Conservation (phyloP, 1,140 invertebrate genomes). For the Calephelis virginiensis region DNA sequence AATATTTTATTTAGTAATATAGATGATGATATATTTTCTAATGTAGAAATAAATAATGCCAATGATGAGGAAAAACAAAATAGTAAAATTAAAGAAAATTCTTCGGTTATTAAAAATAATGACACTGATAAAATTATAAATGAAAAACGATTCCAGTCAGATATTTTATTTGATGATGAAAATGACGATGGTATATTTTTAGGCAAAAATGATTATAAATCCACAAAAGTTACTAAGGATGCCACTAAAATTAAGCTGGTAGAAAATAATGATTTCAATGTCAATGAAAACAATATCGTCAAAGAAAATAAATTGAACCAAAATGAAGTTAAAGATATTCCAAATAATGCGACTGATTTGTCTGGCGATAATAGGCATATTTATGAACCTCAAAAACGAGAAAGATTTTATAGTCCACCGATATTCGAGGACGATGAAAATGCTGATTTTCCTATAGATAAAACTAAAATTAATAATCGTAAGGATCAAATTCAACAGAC, state of each 20-base stretch:
- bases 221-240: background rate
- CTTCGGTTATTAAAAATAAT: background rate
- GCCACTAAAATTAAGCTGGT: background rate
- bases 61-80: background rate
- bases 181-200: constrained; percentile 35
- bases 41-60: background rate
- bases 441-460: constrained; percentile 27
- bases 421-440: constrained; percentile 49
- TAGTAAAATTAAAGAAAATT: constrained; percentile 14
- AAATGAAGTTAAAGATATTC: background rate
- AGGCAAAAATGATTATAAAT: constrained; percentile 9
- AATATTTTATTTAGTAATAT: background rate
- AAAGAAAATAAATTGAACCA: background rate
- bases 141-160: background rate
- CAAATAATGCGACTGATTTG: background rate
- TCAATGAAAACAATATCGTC: background rate
- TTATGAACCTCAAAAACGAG: too few species aligned
- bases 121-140: background rate
- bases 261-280: background rate
- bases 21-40: background rate
- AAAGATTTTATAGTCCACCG: constrained; percentile 35
- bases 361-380: too few species aligned
- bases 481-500: background rate
- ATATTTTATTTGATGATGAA: constrained; percentile 33
- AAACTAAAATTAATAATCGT: background rate